Evolutionary conservation across 1,140 invertebrate species (phyloP), one percentile per base, ranked within the genome.

Genomic region (Drosophila nigromelanica): DNA sequence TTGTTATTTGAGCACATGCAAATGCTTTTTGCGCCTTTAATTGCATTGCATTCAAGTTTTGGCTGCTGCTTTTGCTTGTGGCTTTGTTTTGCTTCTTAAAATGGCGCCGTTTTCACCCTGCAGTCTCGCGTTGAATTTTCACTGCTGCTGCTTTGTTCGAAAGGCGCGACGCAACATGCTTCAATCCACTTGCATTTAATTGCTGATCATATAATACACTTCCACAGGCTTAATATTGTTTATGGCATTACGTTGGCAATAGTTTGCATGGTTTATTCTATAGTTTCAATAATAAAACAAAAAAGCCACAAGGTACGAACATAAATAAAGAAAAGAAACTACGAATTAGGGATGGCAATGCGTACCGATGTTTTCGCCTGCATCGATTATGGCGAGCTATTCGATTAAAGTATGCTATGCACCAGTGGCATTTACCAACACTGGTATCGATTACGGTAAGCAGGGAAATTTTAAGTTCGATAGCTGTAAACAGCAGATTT

Each of bases 81-180:
- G 80, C 83, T 86, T 70, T 85, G 83, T 78, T 80, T 78, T 87
- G 82, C 64, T 89, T 89, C 83, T 86, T 89, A 91, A 91, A 91
- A 91, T 91, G 89, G 89, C 89, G 89, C 89, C 89, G 89, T 91
- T 91, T 91, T 89, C 81, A 82, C 76, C 61, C 60, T 43, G 71
- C 71, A 73, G 71, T 69, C 64, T 68, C 56, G 71, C 67, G 48
- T 76, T 64, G 58, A 76, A 72, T 80, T 79, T 76, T 76, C 73
- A 75, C 81, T 77, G 64, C 78, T 70, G 63, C 70, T 69, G 52
- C 71, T 82, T 86, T 89, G 79, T 82, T 76, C 66, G 77, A 80
- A 78, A 76, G 70, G 71, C 78, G 69, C 79, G 60, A 63, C 66
- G 73, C 64, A 63, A 76, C 74, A 73, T 69, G 64, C 71, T 68